phyloP scores from a whole-genome alignment of 2,888 invertebrate species.

The Drosophila mimetica region DNA sequence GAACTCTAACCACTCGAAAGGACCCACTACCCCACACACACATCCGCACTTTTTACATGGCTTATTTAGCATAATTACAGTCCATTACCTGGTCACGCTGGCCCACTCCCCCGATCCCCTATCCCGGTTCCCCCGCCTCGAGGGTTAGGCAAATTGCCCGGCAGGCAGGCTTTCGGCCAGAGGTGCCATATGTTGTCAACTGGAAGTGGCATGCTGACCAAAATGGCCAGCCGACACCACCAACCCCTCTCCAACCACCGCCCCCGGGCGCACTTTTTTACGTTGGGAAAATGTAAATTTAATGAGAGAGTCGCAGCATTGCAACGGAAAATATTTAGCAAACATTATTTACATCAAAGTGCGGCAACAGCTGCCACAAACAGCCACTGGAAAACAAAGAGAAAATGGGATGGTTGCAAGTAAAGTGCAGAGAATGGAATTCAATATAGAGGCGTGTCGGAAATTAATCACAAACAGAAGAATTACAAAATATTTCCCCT shows the following conservation, averaged over 20 bases:
- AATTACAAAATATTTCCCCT: neutral
- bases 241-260: neutral
- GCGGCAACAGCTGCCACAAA: constrained; percentile 61
- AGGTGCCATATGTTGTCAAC: constrained; percentile 75
- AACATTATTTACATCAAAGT: constrained; percentile 72
- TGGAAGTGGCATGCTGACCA: constrained; percentile 55
- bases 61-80: constrained; percentile 77
- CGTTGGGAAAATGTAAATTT: constrained; percentile 68
- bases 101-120: constrained; percentile 2
- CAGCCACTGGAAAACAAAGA: constrained; percentile 23
- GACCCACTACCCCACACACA: constrained; percentile 42
- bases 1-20: constrained; percentile 32
- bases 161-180: constrained; percentile 30
- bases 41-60: constrained; percentile 64
- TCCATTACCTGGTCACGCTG: constrained; percentile 73
- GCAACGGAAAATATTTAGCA: constrained; percentile 57
- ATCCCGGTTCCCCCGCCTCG: neutral
- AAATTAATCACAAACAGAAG: constrained; percentile 31
- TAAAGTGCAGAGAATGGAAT: constrained; percentile 33
- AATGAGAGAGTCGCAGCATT: constrained; percentile 57
- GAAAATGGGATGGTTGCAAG: constrained; percentile 2
- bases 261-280: constrained; percentile 28
- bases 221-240: constrained; percentile 41
- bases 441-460: constrained; percentile 13
- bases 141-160: constrained; percentile 43